Percentiles rank a stretch among this genome's conserved stretches.
These are phyloP conservation scores for Blastobasis adustella DNA, from an alignment of 2,888 invertebrate genomes.

Conservation along the genomic window DNA sequence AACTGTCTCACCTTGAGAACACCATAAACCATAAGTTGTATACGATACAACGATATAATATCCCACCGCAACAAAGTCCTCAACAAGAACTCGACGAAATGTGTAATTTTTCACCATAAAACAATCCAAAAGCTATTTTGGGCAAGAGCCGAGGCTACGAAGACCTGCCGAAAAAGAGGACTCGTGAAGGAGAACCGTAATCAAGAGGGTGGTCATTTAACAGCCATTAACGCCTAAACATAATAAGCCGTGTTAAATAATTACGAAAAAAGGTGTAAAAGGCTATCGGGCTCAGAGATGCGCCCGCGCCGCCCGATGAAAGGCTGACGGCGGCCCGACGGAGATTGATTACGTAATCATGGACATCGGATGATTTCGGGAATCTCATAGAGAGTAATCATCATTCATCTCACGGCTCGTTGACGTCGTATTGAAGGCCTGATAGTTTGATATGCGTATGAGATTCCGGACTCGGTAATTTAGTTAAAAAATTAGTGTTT, in stretches of 20 bases:
- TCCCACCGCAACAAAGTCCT: slow-evolving; percentile 3
- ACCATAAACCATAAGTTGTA: slow-evolving; percentile 8
- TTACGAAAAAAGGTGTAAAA: slow-evolving; percentile 66
- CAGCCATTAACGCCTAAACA: slow-evolving; percentile 63
- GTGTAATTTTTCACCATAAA: slow-evolving; percentile 29
- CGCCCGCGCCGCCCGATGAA: slow-evolving; percentile 59
- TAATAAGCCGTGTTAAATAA: slow-evolving; percentile 62
- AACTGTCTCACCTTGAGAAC: slow-evolving; percentile 13
- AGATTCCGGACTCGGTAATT: slow-evolving; percentile 27
- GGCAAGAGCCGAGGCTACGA: slow-evolving; percentile 21
- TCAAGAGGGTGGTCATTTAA: slow-evolving; percentile 60
- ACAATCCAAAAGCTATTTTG: slow-evolving; percentile 40
- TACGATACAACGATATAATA: slow-evolving; percentile 16
- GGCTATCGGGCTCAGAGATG: slow-evolving; percentile 54
- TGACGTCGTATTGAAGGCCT: slow-evolving; percentile 46
- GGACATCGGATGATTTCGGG: slow-evolving; percentile 60
- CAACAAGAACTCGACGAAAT: slow-evolving; percentile 21
- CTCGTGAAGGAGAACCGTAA: slow-evolving; percentile 35
- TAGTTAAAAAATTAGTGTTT: not conserved
- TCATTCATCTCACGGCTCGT: slow-evolving; percentile 66
- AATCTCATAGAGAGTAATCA: slow-evolving; percentile 65
- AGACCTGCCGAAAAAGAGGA: slow-evolving; percentile 35
- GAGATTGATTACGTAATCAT: slow-evolving; percentile 72
- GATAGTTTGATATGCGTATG: slow-evolving; percentile 23
- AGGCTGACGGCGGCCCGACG: slow-evolving; percentile 60